Base-by-base conservation (phyloP, 1,140 invertebrate genomes). In the Tyrophagus putrescentiae region DNA sequence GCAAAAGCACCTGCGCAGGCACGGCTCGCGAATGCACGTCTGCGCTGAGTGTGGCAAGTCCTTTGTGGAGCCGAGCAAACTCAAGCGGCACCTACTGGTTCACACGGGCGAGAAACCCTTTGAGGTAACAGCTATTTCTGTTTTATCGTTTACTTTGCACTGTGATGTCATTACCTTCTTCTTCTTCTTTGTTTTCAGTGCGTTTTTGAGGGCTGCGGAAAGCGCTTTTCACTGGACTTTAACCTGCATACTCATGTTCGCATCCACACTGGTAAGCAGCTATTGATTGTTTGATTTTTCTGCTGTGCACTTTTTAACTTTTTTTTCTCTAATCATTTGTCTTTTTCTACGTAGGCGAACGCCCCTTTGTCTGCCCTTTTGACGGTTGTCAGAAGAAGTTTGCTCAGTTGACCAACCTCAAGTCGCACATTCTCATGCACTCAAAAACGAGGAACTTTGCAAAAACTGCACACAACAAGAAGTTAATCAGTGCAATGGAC, bases 341-440 rank as follows among this genome's bases (percentile, higher is more conserved):
- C n/a, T n/a, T n/a, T n/a, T n/a, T n/a, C n/a, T n/a, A n/a, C n/a
- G n/a, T 48, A 59, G 62, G 75, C 34, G 93, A 98, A 72, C 77
- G 92, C 45, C 93, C 93, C 0, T 98, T 95, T 70, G 92, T 96
- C 45, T 97, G 93, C 78, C 92, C 92, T 0, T 96, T 97, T 74
- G 92, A 97, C 72, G 90, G 90, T 34, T 98, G 93, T 75, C 94
- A 90, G 72, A 96, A 96, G 74, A 96, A 95, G 71, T 98, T 98
- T 77, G 93, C 93, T 34, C 92, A 97, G 75, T 93, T 88, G 44
- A 97, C 92, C 63, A 98, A 97, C 75, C 78, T 98, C 23, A 97
- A 98, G 73, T 96, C 91, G 65, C 93, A 97, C 74, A 95, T 97
- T 76, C 77, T 96, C 65, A 98, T 92, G 62, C 93, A 97, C 75